Evolutionary conservation across 2,888 invertebrate species (phyloP).

Genomic region (Hyalella azteca): DNA sequence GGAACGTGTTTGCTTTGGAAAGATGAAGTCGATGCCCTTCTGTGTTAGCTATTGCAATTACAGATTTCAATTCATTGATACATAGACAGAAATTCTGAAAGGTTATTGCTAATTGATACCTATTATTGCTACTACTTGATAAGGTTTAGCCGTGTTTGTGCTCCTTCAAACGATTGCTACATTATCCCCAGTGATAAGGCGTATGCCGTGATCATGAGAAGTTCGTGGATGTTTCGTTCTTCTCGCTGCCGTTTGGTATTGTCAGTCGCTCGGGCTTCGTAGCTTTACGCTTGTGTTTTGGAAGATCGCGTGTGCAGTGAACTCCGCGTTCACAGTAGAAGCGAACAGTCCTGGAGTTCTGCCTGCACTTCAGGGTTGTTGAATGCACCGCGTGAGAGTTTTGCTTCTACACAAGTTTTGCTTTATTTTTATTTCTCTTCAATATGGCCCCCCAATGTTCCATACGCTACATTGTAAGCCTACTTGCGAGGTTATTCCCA

Average conservation of each 20-base stretch:
- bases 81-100: not conserved
- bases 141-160: constrained; percentile 34
- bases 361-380: not conserved
- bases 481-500: constrained; percentile 7
- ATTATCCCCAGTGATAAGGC: not conserved
- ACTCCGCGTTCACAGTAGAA: not conserved
- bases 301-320: constrained; percentile 25
- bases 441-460: constrained; percentile 8
- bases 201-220: not conserved
- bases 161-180: constrained; percentile 35
- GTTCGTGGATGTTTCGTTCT: not conserved
- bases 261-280: not conserved
- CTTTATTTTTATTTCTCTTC: constrained; percentile 34
- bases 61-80: constrained; percentile 17
- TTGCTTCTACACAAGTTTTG: constrained; percentile 26
- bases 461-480: constrained; percentile 6
- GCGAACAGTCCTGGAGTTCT: constrained; percentile 1
- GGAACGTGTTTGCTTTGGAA: not conserved
- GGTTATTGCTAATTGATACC: constrained; percentile 31
- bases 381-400: constrained; percentile 13
- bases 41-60: not conserved
- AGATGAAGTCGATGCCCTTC: not conserved
- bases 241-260: not conserved
- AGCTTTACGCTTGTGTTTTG: constrained; percentile 15
- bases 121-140: constrained; percentile 33